Evolutionary conservation across 2,113 vertebrate species (phyloP).

Genomic region (Cinclus cinclus): DNA sequence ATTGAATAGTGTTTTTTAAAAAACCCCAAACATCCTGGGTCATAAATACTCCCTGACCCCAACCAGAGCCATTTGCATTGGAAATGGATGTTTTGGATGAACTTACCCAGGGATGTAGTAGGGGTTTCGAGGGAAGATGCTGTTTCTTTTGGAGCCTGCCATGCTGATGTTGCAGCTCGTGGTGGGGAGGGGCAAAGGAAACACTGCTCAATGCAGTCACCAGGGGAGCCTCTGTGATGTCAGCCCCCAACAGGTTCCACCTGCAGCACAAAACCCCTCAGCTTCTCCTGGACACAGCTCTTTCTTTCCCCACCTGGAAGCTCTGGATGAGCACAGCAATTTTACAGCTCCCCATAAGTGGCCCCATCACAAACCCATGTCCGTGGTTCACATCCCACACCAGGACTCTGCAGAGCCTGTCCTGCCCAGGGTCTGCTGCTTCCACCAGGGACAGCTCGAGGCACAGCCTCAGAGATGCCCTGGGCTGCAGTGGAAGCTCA

Average conservation of each 20-base stretch:
- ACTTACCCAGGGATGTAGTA: background rate
- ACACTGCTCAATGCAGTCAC: rapidly evolving
- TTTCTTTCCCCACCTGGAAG: background rate
- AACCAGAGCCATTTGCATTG: background rate
- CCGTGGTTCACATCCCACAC: rapidly evolving
- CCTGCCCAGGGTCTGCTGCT: rapidly evolving
- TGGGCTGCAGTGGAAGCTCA: rapidly evolving
- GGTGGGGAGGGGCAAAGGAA: background rate
- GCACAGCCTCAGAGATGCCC: background rate
- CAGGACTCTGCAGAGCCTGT: rapidly evolving
- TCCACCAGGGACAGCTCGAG: rapidly evolving
- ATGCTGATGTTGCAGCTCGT: background rate
- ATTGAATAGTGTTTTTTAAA: background rate
- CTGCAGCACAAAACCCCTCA: background rate
- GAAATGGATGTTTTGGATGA: background rate
- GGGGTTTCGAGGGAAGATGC: background rate
- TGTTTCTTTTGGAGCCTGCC: background rate
- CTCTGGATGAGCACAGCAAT: background rate
- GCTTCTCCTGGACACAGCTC: background rate
- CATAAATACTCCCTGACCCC: background rate
- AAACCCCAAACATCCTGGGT: rapidly evolving
- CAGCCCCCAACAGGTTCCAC: background rate
- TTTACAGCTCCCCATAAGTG: rapidly evolving
- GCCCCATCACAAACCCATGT: rapidly evolving
- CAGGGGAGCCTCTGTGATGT: slow-evolving; percentile 17